Conservation (phyloP, 2,797 vertebrate species). For the Betta splendens region DNA sequence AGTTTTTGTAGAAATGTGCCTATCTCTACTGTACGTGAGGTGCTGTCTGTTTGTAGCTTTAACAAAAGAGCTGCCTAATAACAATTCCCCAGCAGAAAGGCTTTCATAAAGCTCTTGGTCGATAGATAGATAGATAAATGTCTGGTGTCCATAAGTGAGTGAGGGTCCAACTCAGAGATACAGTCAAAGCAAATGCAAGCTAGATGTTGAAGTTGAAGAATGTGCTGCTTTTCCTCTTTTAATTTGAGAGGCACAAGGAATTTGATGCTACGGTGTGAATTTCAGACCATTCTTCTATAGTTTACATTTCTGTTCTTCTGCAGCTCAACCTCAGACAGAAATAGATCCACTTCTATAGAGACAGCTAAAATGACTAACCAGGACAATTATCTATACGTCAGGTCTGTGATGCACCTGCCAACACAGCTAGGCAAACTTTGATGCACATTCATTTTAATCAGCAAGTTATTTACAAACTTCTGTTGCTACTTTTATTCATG, state of each 20-base stretch:
- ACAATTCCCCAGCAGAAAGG: background rate
- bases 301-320: background rate
- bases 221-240: no score
- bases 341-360: background rate
- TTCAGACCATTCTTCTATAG: no score
- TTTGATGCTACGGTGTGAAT: no score
- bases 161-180: background rate
- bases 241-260: no score
- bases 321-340: background rate
- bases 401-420: background rate
- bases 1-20: background rate
- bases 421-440: background rate
- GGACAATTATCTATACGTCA: background rate
- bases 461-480: background rate
- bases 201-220: no score
- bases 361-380: background rate
- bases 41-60: background rate
- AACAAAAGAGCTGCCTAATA: conserved; percentile 9
- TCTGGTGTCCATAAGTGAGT: no score
- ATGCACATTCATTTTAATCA: background rate
- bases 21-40: background rate
- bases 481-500: background rate
- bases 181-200: background rate
- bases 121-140: conserved; percentile 19
- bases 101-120: background rate